phyloP scores from a whole-genome alignment of 1,140 invertebrate species.

The Trialeurodes vaporariorum region DNA sequence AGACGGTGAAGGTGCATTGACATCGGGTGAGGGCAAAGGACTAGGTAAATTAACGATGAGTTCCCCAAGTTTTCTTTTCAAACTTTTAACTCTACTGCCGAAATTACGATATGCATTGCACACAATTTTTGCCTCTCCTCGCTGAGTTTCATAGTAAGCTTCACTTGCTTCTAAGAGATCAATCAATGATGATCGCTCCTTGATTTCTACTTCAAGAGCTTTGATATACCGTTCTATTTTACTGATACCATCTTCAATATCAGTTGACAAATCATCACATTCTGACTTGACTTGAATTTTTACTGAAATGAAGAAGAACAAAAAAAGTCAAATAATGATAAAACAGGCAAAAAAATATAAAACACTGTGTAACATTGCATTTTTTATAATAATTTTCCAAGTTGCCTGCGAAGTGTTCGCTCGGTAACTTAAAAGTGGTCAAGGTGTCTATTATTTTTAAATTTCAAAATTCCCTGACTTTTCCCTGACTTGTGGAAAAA shows the following conservation, averaged over 20 bases:
- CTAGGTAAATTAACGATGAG: slow-evolving; percentile 48
- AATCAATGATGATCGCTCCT: slow-evolving; percentile 60
- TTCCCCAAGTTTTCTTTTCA: slow-evolving; percentile 76
- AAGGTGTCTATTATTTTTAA: no score
- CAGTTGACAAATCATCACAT: slow-evolving; percentile 75
- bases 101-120: slow-evolving; percentile 88
- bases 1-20: slow-evolving; percentile 72
- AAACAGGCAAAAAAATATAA: slow-evolving; percentile 7
- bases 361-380: no score
- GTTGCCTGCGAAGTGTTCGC: no score
- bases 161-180: slow-evolving; percentile 64
- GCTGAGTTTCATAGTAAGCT: slow-evolving; percentile 77
- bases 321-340: background rate
- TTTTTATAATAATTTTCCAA: no score
- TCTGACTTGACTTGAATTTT: background rate
- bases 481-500: no score
- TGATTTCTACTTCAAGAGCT: slow-evolving; percentile 68
- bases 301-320: background rate
- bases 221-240: slow-evolving; percentile 70
- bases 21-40: slow-evolving; percentile 52
- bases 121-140: slow-evolving; percentile 84
- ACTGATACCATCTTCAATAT: slow-evolving; percentile 65
- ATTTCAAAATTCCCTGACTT: no score
- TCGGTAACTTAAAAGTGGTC: no score
- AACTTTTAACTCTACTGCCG: slow-evolving; percentile 66